phyloP scores from a whole-genome alignment of 1,140 invertebrate genomes.

The Oppia nitens region DNA sequence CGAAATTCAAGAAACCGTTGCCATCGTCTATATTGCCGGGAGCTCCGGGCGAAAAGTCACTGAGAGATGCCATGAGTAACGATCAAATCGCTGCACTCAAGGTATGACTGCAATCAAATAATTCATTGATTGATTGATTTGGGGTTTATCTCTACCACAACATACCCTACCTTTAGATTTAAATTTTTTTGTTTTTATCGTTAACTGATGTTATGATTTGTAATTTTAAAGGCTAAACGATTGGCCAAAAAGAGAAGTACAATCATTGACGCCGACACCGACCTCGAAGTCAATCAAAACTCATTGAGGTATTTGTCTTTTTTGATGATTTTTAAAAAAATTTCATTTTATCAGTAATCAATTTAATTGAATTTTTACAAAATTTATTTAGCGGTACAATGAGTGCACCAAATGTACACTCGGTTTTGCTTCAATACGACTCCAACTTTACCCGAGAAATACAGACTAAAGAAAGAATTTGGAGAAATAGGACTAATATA shows the following conservation, averaged over 20 bases:
- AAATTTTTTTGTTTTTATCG: background rate
- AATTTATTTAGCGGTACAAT: background rate
- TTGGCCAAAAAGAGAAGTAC: constrained; percentile 88
- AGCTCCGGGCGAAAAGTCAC: constrained; percentile 37
- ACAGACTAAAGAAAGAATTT: constrained; percentile 78
- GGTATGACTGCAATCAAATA: background rate
- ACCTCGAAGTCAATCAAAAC: constrained; percentile 6
- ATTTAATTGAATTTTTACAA: background rate
- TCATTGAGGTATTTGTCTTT: background rate
- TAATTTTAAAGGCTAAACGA: constrained; percentile 59
- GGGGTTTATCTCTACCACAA: background rate
- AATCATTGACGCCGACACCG: constrained; percentile 62
- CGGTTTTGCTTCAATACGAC: constrained; percentile 70
- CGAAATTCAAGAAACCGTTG: constrained; percentile 51
- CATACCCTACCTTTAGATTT: background rate
- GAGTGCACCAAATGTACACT: constrained; percentile 22
- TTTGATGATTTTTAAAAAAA: no score
- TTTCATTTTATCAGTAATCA: no score
- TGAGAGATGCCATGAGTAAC: constrained; percentile 4
- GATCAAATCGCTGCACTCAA: constrained; percentile 15
- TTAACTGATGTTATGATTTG: background rate
- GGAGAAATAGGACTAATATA: constrained; percentile 85
- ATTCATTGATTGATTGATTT: background rate
- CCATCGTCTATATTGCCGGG: constrained; percentile 40
- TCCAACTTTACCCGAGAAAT: constrained; percentile 91